Evolutionary conservation across 2,888 invertebrate genomes (phyloP).

Genomic region (Lobophora halterata): DNA sequence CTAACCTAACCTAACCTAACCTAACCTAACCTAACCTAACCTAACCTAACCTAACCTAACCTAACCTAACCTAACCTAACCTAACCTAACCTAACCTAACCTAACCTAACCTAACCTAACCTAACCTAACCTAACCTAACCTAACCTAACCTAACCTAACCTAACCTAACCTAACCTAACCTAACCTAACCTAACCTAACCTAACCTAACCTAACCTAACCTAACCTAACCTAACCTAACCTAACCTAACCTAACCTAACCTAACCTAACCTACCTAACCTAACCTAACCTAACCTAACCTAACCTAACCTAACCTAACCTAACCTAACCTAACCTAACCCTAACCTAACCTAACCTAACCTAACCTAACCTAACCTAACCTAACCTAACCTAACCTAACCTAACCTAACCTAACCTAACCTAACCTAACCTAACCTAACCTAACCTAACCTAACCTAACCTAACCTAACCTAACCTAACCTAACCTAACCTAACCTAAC

Average conservation of each 20-base stretch:
- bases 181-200: constrained; percentile 4
- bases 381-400: constrained; percentile 14
- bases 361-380: constrained; percentile 14
- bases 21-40: constrained; percentile 3
- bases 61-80: constrained; percentile 9
- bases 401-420: constrained; percentile 14
- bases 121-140: constrained; percentile 4
- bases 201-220: constrained; percentile 4
- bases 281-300: constrained; percentile 16
- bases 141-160: too few relatives aligned
- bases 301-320: constrained; percentile 13
- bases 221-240: too few relatives aligned
- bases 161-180: constrained; percentile 4
- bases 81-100: constrained; percentile 9
- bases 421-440: constrained; percentile 11
- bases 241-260: constrained; percentile 4
- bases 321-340: constrained; percentile 17
- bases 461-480: constrained; percentile 14
- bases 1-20: constrained; percentile 4
- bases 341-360: constrained; percentile 12
- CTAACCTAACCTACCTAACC: constrained; percentile 10
- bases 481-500: constrained; percentile 14
- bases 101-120: constrained; percentile 4
- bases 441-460: constrained; percentile 14
- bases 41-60: constrained; percentile 9